Conservation (phyloP, 2,888 invertebrate species). For the Tinea pellionella region DNA sequence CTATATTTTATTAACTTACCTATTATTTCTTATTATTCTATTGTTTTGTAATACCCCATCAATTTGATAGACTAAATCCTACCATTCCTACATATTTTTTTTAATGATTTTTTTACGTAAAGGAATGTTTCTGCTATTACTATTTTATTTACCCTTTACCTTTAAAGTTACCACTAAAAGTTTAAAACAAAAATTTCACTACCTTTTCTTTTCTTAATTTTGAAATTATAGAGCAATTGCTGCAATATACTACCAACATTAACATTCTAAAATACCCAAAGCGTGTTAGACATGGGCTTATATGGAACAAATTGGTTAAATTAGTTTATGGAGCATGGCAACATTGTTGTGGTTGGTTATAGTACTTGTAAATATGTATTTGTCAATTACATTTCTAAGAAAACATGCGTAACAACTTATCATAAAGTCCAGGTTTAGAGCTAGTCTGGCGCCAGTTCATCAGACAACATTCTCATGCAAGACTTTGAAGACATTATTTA, state of each 20-base stretch:
- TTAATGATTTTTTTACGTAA: too few relatives aligned
- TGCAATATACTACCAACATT: conserved; percentile 20
- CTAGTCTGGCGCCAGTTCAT: not conserved
- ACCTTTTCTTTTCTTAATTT: too few relatives aligned
- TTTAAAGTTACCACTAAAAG: too few relatives aligned
- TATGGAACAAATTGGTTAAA: conserved; percentile 25
- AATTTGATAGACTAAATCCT: too few relatives aligned
- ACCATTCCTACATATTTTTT: too few relatives aligned
- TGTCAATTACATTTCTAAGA: conserved; percentile 10
- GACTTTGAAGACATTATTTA: not conserved
- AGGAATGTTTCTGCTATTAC: too few relatives aligned
- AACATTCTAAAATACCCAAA: not conserved
- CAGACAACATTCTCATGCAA: not conserved
- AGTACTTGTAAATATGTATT: conserved; percentile 17
- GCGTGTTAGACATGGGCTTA: not conserved
- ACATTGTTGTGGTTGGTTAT: conserved; percentile 26
- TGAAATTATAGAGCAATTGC: too few relatives aligned
- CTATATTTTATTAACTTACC: not conserved
- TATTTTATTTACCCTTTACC: too few relatives aligned
- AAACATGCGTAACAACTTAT: not conserved
- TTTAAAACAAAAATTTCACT: too few relatives aligned
- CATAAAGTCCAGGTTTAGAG: not conserved
- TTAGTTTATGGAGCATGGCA: conserved; percentile 40
- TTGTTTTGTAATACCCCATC: too few relatives aligned
- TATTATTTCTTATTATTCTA: not conserved